Base-by-base conservation (phyloP, 2,797 vertebrate genomes). In the Huso huso region DNA sequence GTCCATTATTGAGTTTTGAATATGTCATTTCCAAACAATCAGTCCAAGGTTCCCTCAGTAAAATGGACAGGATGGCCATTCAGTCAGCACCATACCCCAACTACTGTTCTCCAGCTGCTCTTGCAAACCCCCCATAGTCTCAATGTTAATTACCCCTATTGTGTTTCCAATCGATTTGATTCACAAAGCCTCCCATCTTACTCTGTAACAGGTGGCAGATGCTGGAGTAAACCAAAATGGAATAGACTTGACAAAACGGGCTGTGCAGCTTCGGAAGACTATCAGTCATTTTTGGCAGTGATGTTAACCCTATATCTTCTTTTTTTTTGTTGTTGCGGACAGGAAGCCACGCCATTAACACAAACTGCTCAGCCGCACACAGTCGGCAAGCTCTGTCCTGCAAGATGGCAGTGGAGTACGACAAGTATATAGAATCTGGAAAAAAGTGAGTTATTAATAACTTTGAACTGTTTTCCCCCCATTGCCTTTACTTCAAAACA, bases 371-470 rank as follows among this genome's bases (percentile, higher is more conserved):
- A 0, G 92, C 96, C 0, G 96, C 97, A 9, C 97, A 99, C 76
- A 99, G 95, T 70, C 93, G 97, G 62, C 97, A 99, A 82, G 97
- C 97, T 6, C 85, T 99, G 69, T 98, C 95, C 37, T 99, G 97
- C 84, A 99, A 99, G 89, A 99, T 99, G 97, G 95, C 96, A 0
- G 96, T 97, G 82, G 97, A 99, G 71, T 99, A 98, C 0, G 97
- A 99, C 89, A 96, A 88, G 77, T 99, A 97, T 82, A 93, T 99
- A 0, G 94, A 94, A 74, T 98, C 94, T 0, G 89, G 92, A 62
- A 94, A 93, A 79, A 99, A 99, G 97, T 99, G 82, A 89, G 93
- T 37, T 37, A 18, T 2, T 18, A 18, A 18, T 18, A 18, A 18
- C 18, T 18, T 18, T 18, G 18, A 18, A 18, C 18, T 18, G 18